Base-by-base conservation (phyloP, 2,888 invertebrate species). In the Epistrophe grossulariae region DNA sequence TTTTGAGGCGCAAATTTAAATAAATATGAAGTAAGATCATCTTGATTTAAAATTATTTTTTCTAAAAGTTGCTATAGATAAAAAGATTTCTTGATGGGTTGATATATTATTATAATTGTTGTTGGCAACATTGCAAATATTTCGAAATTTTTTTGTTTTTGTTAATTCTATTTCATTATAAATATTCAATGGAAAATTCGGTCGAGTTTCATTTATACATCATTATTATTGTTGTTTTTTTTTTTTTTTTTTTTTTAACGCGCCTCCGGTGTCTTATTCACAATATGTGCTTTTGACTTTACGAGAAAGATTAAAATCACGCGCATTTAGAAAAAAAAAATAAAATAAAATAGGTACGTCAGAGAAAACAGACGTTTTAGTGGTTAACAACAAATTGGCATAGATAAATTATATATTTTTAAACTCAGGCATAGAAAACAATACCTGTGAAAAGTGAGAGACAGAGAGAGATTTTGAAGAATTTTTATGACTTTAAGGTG, bases 301-400 rank as follows among this genome's bases (percentile, higher is more conserved):
- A 50, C 24, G 64, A 57, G 31, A 40, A 24, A 17, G 50, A 48
- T 72, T 72, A n/a, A 78, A 72, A 71, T 82, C 82, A 82, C 82
- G 60, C 77, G 77, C 77, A 19, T 31, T 43, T 60, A 10, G 11
- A 57, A 50, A 24, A 35, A 66, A 19, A 40, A 13, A 28, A 52
- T 5, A 11, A 19, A 52, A 52, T 13, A 19, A 48, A 48, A 13
- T 24, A 28, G 24, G n/a, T 59, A 77, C 82, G 82, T 82, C 82
- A 82, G 72, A 78, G 52, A 38, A 64, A 70, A 70, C 70, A 70
- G 28, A 40, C 70, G 8, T 52, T 55, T 55, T 40, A 15, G 55
- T 70, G 52, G 38, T 70, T 70, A 70, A 70, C 55, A 70, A 70
- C 70, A 70, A 55, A 50, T 70, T 70, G 70, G 52, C 70, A 70